Evolutionary conservation across 2,113 vertebrate genomes (phyloP), one percentile per base, ranked within the genome.

Genomic region (Romanogobio albipinnatus): DNA sequence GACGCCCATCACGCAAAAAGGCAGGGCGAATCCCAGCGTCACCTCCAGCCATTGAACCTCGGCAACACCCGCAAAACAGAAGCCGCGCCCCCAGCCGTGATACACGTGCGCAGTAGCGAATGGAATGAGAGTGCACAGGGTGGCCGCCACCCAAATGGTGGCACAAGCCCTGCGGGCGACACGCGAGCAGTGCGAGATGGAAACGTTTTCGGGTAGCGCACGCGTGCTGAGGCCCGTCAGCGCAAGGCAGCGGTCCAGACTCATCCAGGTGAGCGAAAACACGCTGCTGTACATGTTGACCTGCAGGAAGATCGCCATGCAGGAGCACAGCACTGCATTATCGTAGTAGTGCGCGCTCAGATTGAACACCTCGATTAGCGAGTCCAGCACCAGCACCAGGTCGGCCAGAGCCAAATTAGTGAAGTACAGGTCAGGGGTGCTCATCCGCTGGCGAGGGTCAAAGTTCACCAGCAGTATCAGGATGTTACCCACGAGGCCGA

Each of bases 241-340:
- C 0, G 95, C 96, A 0, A 97, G 87, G 73, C 96, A 98, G 36
- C 97, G 94, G 93, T 98, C 97, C 1, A 97, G 95, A 91, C 97
- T 98, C 97, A 98, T 98, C 97, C 97, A 98, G 9, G 97, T 97
- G 73, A 98, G 92, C 91, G 97, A 98, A 93, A 98, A 98, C 88
- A 98, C 93, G 10, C 97, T 97, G 95, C 97, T 98, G 92, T 98
- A 98, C 97, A 98, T 97, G 94, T 97, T 98, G 89, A 95, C 93
- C 93, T 98, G 96, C 89, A 98, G 95, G 92, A 98, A 98, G 62
- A 98, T 92, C 0, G 96, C 95, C 97, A 98, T 98, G 88, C 97
- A 98, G 81, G 97, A 97, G 84, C 97, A 98, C 14, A 98, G 95
- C 64, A 93, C 94, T 0, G 96, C 92, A 13, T 95, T 95, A 86